Evolutionary conservation across 64 coral and sea anemone genomes (phyloP), one percentile per base, ranked within the genome.

Genomic region (Anthopleura sola): DNA sequence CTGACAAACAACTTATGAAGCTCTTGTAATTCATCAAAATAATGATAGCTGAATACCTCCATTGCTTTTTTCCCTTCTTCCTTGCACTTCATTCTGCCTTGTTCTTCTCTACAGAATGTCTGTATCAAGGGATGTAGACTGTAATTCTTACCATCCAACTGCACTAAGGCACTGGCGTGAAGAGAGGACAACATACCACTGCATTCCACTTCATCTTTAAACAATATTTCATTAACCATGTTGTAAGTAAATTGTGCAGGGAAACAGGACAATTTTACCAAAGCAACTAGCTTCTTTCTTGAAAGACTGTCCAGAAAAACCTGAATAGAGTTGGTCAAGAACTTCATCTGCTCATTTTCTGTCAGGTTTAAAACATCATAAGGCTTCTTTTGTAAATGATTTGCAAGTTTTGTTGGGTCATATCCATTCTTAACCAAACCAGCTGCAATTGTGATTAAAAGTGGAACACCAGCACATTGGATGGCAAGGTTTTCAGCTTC

Each of bases 401-500:
- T 47, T 6, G 81, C 81, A 83, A 83, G 81, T 47, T 54, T 83
- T 54, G 46, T n/a, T 40, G 81, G 81, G 5, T 83, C 19, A 24
- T 31, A 55, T 14, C 81, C 81, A 31, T 50, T 31, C 16, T n/a
- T 83, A 20, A 83, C 81, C 46, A 47, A 17, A 40, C 29, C 53
- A 55, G 81, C 81, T 40, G 81, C 81, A 83, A 83, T 21, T 54
- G 50, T 57, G 20, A 83, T 83, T 23, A 83, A 55, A 1, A 83
- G 49, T 16, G 81, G 81, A 9, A 83, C 44, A 50, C 53, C 47
- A 50, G 32, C 16, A 83, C 81, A 83, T 13, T 32, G 17, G 5
- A 40, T 47, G 50, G 20, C n/a, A n/a, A n/a, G n/a, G n/a, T n/a
- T n/a, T n/a, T n/a, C n/a, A n/a, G n/a, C n/a, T n/a, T n/a, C n/a